These are phyloP conservation scores for Camelus dromedarius DNA, from an alignment of 2,113 vertebrate species.

Conservation along the genomic window DNA sequence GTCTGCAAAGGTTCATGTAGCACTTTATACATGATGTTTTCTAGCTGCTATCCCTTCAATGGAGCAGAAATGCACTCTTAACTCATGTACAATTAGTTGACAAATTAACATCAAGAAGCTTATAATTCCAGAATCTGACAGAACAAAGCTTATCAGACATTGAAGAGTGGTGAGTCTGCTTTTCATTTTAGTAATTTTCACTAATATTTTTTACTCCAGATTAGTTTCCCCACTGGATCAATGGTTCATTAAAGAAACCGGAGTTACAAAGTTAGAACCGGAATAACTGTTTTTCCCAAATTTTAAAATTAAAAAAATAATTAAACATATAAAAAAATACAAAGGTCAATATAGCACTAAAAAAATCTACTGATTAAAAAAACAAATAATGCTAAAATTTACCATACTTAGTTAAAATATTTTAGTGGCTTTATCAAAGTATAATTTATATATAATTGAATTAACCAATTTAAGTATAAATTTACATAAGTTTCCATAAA, in stretches of 20 bases:
- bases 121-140: not conserved
- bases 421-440: not conserved
- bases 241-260: constrained; percentile 22
- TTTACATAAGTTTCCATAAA: not conserved
- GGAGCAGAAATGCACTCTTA: not conserved
- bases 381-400: not conserved
- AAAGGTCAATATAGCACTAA: not conserved
- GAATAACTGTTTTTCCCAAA: not conserved
- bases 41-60: not conserved
- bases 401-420: not conserved
- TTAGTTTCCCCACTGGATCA: not conserved
- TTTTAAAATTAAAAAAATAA: constrained; percentile 43
- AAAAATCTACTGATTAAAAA: not conserved
- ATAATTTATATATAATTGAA: not conserved
- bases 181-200: constrained; percentile 57
- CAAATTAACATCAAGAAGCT: not conserved
- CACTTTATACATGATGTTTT: not conserved
- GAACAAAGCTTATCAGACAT: constrained; percentile 25
- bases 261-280: not conserved
- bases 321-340: not conserved
- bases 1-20: not conserved
- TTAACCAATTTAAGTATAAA: not conserved
- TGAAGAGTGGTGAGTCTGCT: not conserved
- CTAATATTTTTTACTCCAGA: constrained; percentile 1
- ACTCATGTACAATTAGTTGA: not conserved